A percentile compares a stretch with the other conserved stretches of the same genome.
phyloP scores from a whole-genome alignment of 2,888 invertebrate genomes.

The Drosophila kambysellisi region DNA sequence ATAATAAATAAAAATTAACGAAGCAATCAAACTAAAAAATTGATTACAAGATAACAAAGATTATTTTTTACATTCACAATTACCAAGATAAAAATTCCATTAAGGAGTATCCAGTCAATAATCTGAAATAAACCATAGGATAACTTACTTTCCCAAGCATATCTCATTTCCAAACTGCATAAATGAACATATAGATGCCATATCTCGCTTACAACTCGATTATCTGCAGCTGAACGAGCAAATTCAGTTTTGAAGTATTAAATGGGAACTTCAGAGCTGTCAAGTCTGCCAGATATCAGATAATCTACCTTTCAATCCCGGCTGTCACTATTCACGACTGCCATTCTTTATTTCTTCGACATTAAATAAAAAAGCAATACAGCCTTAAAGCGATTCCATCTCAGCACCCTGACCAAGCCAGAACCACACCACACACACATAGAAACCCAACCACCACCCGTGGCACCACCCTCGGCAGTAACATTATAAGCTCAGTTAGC shows the following conservation, averaged over 20 bases:
- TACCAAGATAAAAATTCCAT: neutral
- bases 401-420: slow-evolving; percentile 8
- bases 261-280: slow-evolving; percentile 32
- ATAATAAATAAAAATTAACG: neutral
- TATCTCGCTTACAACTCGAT: neutral
- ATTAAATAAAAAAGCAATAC: neutral
- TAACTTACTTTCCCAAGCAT: neutral
- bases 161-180: neutral
- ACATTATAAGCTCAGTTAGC: slow-evolving; percentile 17
- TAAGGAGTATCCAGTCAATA: neutral
- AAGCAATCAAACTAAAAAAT: neutral
- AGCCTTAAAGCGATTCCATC: neutral
- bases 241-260: slow-evolving; percentile 6
- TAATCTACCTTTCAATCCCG: slow-evolving; percentile 29
- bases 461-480: neutral
- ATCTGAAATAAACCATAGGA: too few relatives aligned
- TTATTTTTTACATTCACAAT: neutral
- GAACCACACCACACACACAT: neutral
- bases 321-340: slow-evolving; percentile 34
- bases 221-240: neutral
- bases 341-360: slow-evolving; percentile 13
- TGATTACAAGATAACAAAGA: neutral
- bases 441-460: slow-evolving; percentile 1
- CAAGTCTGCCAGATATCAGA: slow-evolving; percentile 13
- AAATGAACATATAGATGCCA: neutral